Conservation (phyloP, 1,140 invertebrate genomes). For the Polypedilum vanderplanki region DNA sequence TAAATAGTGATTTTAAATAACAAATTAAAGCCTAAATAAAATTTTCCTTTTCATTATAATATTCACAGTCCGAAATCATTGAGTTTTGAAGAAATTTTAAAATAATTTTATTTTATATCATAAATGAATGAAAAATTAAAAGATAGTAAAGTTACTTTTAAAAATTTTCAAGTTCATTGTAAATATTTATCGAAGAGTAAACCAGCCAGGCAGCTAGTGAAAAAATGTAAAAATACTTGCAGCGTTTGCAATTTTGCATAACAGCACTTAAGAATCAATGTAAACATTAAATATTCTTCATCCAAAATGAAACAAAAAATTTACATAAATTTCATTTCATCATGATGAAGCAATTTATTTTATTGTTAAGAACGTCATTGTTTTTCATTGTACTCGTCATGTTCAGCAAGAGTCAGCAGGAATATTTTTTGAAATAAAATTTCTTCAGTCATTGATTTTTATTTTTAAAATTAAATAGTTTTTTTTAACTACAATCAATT, state of each 20-base stretch:
- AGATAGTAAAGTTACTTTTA: too few species aligned
- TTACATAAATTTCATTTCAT: constrained; percentile 20
- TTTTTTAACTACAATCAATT: too few species aligned
- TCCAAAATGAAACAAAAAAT: not conserved
- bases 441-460: too few species aligned
- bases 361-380: not conserved
- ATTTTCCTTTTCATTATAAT: too few species aligned
- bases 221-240: not conserved
- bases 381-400: not conserved
- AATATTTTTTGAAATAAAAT: not conserved
- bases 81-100: too few species aligned
- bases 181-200: not conserved
- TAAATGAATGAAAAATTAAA: too few species aligned
- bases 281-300: not conserved
- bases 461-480: too few species aligned
- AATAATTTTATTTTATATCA: too few species aligned
- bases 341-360: constrained; percentile 6
- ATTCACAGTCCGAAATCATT: too few species aligned
- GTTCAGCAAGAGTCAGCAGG: not conserved
- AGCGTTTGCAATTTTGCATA: not conserved
- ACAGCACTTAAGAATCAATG: not conserved
- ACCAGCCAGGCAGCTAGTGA: not conserved
- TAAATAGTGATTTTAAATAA: too few species aligned
- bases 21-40: too few species aligned
- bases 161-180: constrained; percentile 23